These are phyloP conservation scores for Osmoderma eremita DNA, from an alignment of 2,888 invertebrate species.

Conservation along the genomic window DNA sequence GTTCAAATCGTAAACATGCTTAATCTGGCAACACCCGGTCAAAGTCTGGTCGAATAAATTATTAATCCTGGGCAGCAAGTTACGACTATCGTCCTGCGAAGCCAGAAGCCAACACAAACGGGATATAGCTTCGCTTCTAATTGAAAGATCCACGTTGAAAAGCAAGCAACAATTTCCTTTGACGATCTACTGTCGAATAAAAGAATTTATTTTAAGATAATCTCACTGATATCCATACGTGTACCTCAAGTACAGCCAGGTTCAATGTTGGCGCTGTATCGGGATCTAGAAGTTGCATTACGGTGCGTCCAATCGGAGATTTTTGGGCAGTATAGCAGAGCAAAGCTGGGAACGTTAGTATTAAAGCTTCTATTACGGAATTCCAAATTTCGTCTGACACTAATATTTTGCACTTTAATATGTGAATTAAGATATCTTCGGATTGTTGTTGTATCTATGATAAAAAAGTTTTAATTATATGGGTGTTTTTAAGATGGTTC, in stretches of 20 bases:
- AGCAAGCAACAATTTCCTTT: constrained; percentile 66
- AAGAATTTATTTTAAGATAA: neutral
- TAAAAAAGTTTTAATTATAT: neutral
- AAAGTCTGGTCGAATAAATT: constrained; percentile 64
- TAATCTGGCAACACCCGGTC: constrained; percentile 62
- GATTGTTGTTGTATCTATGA: constrained; percentile 69
- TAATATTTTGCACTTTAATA: constrained; percentile 72
- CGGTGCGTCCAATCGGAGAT: constrained; percentile 68
- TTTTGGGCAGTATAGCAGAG: constrained; percentile 69
- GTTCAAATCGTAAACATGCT: constrained; percentile 59
- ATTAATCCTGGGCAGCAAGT: constrained; percentile 65
- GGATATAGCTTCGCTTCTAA: constrained; percentile 66
- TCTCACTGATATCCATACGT: constrained; percentile 7
- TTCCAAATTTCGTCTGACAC: constrained; percentile 73
- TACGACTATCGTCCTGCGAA: constrained; percentile 61
- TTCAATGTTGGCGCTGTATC: constrained; percentile 71
- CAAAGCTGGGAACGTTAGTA: constrained; percentile 71
- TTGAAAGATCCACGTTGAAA: constrained; percentile 60
- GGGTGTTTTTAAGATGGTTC: too few relatives aligned
- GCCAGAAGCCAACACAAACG: constrained; percentile 66
- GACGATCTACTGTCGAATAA: constrained; percentile 58
- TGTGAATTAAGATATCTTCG: constrained; percentile 70
- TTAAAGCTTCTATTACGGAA: constrained; percentile 68
- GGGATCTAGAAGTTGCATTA: constrained; percentile 72
- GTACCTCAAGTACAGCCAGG: constrained; percentile 67